phyloP scores from a whole-genome alignment of 2,797 vertebrate genomes.

The Botia kubotai region DNA sequence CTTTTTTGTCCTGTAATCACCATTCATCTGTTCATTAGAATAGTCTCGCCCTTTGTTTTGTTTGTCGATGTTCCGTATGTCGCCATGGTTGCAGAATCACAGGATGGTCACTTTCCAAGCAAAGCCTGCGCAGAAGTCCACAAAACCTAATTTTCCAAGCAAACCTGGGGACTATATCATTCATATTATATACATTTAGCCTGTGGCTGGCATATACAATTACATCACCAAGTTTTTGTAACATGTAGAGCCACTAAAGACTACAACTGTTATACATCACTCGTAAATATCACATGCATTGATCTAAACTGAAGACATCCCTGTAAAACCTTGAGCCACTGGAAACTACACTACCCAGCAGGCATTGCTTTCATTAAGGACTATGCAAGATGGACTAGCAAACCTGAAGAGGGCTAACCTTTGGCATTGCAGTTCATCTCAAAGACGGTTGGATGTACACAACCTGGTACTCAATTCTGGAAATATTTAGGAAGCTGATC shows the following conservation, averaged over 20 bases:
- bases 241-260: too few species aligned
- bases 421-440: neutral
- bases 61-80: slow-evolving; percentile 79
- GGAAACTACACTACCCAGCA: slow-evolving; percentile 60
- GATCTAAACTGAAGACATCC: neutral
- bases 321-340: slow-evolving; percentile 29
- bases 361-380: slow-evolving; percentile 25
- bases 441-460: neutral
- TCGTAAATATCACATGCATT: neutral
- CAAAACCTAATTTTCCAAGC: slow-evolving; percentile 63
- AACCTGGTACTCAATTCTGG: neutral
- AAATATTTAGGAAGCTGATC: neutral
- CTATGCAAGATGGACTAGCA: neutral
- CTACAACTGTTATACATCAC: too few species aligned
- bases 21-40: slow-evolving; percentile 66
- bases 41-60: slow-evolving; percentile 81
- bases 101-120: slow-evolving; percentile 85
- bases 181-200: slow-evolving; percentile 11
- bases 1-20: slow-evolving; percentile 96
- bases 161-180: slow-evolving; percentile 14
- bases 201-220: slow-evolving; percentile 55
- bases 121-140: slow-evolving; percentile 81
- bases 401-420: neutral
- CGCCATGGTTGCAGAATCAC: slow-evolving; percentile 89
- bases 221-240: slow-evolving; percentile 38